Percentiles rank a stretch among this genome's conserved stretches.
Conservation (phyloP, 2,797 vertebrate species). For the Etheostoma perlongum region DNA sequence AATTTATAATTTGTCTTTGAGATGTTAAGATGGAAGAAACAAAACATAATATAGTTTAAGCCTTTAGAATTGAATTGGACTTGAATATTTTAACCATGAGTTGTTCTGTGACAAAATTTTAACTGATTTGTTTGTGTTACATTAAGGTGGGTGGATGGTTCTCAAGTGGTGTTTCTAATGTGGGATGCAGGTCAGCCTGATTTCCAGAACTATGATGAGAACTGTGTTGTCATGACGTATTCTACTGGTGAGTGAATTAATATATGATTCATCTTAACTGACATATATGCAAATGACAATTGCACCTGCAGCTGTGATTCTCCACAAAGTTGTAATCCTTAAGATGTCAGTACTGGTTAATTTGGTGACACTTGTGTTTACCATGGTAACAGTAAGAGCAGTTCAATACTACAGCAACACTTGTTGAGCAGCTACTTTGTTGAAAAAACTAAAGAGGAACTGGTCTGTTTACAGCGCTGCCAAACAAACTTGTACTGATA, state of each 20-base stretch:
- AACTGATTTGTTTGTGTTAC: background rate
- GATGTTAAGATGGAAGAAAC: background rate
- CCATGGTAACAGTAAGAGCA: background rate
- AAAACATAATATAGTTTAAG: background rate
- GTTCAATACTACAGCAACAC: background rate
- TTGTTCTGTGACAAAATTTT: background rate
- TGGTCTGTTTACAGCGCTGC: background rate
- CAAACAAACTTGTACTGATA: background rate
- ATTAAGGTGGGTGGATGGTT: slow-evolving; percentile 70
- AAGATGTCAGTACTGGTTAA: background rate
- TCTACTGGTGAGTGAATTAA: slow-evolving; percentile 24
- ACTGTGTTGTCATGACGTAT: slow-evolving; percentile 49
- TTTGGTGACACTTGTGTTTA: background rate
- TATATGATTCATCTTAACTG: background rate
- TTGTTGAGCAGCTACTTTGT: background rate
- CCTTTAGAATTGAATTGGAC: background rate
- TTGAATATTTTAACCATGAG: too few relatives aligned
- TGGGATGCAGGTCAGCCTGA: slow-evolving; percentile 65
- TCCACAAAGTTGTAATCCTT: background rate
- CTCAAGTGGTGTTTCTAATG: slow-evolving; percentile 47
- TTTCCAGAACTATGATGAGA: slow-evolving; percentile 56
- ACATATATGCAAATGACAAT: background rate
- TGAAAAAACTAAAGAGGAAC: background rate
- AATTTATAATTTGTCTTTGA: background rate
- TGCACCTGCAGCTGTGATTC: too few relatives aligned